Base-by-base conservation (phyloP, 2,113 vertebrate species). In the Mormyrus lacerda region DNA sequence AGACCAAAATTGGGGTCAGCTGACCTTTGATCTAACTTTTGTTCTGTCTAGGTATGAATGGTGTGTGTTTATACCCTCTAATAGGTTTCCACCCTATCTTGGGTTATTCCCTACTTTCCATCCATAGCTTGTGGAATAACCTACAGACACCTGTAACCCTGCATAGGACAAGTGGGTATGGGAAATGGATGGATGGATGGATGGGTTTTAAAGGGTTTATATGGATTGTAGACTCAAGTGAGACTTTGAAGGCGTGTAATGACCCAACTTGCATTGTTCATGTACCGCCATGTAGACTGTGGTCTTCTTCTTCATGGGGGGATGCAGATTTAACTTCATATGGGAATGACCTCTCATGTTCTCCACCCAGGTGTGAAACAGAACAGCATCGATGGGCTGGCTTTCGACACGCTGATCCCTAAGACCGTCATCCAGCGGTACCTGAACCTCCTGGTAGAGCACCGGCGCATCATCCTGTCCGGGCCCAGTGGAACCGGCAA, bases 401-500 rank as follows among this genome's bases (percentile, higher is more conserved):
- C 98, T 93, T 99, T 99, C 91, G 98, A 99, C 95, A 98, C 98
- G 0, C 95, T 99, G 92, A 98, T 99, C 93, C 98, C 98, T 35
- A 99, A 99, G 92, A 96, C 98, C 92, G 96, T 99, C 94, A 95
- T 97, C 89, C 98, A 99, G 94, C 96, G 98, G 91, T 99, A 99
- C 95, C 97, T 99, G 95, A 99, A 98, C 95, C 96, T 99, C 93
- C 93, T 99, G 94, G 97, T 97, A 96, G 98, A 99, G 91, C 98
- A 99, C 92, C 97, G 97, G 44, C 96, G 98, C 89, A 98, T 99
- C 94, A 99, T 99, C 95, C 96, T 99, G 91, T 99, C 98, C 0
- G 98, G 98, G 91, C 98, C 98, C 85, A 99, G 97, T 92, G 98
- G 98, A 92, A 99, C 98, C 5, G 98, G 98, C 39, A 99, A 99